Evolutionary conservation across 2,888 invertebrate genomes (phyloP), one percentile per base, ranked within the genome.

Genomic region (Drosophila paranaensis): DNA sequence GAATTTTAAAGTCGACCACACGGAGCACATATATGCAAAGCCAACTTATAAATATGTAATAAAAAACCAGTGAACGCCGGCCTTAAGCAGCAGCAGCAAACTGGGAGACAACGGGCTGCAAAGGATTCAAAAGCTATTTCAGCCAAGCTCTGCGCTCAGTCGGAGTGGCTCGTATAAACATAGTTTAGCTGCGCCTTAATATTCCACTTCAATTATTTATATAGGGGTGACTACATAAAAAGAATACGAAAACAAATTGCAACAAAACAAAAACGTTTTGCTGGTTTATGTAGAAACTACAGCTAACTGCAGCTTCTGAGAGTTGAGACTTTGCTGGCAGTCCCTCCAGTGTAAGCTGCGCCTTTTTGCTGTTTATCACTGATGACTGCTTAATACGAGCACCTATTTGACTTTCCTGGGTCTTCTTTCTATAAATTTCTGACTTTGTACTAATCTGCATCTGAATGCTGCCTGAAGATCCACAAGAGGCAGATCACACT

Each of bases 1-100:
- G 91, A 86, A 87, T 88, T 88, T 88, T 83, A 76, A 81, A 88
- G 74, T 71, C 68, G 50, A 42, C 51, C 67, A 46, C 53, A 53
- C 53, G 68, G 35, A 11, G 16, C 35, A 16, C 40, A 67, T 48
- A 56, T 71, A 56, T 72, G 71, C 61, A 58, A 71, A 62, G 54
- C 63, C 60, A 35, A 51, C 42, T 42, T 71, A 71, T 88, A 78
- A 88, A 84, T 84, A 78, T 81, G 88, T 84, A 78, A 53, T 76
- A 42, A 50, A 73, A 61, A 35, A 54, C 9, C 51, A 53, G 51
- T 53, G 37, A 27, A 6, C 30, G 25, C 16, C 45, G n/a, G 10
- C 35, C 58, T 48, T 14, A 27, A 48, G 50, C 16, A 20, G 51
- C 51, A 6, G 30, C n/a, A n/a, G n/a, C 27, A 42, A 61, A 40